phyloP scores from a whole-genome alignment of 1,140 invertebrate genomes.

The Heterodera schachtii region DNA sequence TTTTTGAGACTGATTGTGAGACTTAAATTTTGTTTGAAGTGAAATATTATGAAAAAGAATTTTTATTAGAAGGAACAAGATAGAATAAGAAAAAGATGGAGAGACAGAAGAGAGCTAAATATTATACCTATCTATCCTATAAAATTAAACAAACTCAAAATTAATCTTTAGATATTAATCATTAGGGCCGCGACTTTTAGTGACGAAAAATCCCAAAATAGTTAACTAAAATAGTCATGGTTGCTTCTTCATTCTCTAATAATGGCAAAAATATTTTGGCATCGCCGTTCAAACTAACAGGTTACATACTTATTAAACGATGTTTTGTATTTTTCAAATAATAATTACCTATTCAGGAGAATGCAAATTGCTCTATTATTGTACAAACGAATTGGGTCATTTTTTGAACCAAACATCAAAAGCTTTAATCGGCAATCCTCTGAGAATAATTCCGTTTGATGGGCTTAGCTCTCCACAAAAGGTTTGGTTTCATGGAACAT shows the following conservation, averaged over 20 bases:
- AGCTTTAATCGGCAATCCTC: conserved; percentile 16
- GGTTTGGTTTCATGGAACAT: not conserved
- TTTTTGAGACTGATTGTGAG: too few species aligned
- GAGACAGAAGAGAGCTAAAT: too few species aligned
- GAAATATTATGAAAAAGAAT: too few species aligned
- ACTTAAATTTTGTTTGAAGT: too few species aligned
- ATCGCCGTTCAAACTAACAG: conserved; percentile 4
- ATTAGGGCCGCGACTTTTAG: too few species aligned
- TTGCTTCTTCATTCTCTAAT: not conserved
- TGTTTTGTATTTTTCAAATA: not conserved
- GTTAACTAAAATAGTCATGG: not conserved
- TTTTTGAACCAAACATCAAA: not conserved
- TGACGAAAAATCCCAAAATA: too few species aligned
- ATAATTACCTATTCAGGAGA: not conserved
- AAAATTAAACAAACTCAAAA: too few species aligned
- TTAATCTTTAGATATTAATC: too few species aligned
- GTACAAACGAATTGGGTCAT: conserved; percentile 20
- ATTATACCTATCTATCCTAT: too few species aligned
- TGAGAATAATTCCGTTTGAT: conserved; percentile 16
- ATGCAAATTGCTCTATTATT: conserved; percentile 5
- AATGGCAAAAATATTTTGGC: not conserved
- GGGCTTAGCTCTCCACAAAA: not conserved
- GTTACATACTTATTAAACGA: not conserved
- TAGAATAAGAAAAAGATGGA: too few species aligned
- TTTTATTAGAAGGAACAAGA: too few species aligned